Conservation (phyloP, 2,888 invertebrate genomes). For the Synergus japonicus region DNA sequence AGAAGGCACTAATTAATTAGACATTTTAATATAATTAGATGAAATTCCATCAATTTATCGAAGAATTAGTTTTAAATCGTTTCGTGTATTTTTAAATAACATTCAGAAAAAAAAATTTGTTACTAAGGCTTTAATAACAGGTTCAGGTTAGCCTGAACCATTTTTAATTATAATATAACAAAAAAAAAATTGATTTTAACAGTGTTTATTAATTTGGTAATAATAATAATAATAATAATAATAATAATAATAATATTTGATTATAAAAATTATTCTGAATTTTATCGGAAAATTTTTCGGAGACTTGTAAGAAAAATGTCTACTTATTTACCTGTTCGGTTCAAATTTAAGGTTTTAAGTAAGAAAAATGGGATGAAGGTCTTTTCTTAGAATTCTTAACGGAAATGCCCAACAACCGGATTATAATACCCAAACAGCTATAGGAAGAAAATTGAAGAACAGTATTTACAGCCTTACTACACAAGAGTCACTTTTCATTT, state of each 20-base stretch:
- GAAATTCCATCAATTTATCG: background rate
- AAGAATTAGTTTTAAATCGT: background rate
- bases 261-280: too few relatives aligned
- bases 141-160: background rate
- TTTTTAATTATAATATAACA: too few relatives aligned
- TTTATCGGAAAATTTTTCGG: too few relatives aligned
- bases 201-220: too few relatives aligned
- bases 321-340: background rate
- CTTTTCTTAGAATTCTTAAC: background rate
- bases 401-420: background rate
- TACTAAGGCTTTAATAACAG: background rate
- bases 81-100: background rate
- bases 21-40: background rate
- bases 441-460: constrained; percentile 13
- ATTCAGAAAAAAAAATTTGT: background rate
- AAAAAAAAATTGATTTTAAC: too few relatives aligned
- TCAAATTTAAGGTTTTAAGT: background rate
- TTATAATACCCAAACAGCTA: background rate
- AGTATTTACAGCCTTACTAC: constrained; percentile 9
- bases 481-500: constrained; percentile 36
- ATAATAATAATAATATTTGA: too few relatives aligned
- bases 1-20: background rate
- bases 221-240: too few relatives aligned
- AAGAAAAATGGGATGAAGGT: background rate
- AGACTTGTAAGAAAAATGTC: too few relatives aligned